Conservation (phyloP, 2,797 vertebrate genomes). For the Hapalemur alaotrensis region DNA sequence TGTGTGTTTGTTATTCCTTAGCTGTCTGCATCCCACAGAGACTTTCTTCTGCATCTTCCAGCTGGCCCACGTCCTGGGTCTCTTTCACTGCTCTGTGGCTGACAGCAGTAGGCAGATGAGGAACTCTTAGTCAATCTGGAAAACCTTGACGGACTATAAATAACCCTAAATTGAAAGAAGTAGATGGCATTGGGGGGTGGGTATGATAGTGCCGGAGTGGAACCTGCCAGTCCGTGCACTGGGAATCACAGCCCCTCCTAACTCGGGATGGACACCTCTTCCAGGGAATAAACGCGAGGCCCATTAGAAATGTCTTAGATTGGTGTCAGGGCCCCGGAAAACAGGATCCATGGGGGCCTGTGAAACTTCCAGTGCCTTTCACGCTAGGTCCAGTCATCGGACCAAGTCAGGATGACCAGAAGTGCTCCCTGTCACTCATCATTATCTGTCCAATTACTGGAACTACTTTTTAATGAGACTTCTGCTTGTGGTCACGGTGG, state of each 20-base stretch:
- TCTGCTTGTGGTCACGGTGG: conserved; percentile 22
- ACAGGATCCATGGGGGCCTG: not conserved
- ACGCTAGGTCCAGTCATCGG: not conserved
- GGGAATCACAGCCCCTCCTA: not conserved
- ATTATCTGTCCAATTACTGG: conserved; percentile 35
- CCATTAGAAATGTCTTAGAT: not conserved
- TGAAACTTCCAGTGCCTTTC: not conserved
- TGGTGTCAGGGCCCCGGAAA: not conserved
- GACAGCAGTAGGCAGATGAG: conserved; percentile 50
- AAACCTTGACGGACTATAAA: conserved; percentile 75
- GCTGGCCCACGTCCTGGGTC: conserved; percentile 59
- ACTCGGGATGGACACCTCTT: not conserved
- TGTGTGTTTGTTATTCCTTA: conserved; percentile 51
- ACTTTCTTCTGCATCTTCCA: conserved; percentile 41
- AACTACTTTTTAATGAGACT: conserved; percentile 45
- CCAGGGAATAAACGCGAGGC: not conserved
- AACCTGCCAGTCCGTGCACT: not conserved
- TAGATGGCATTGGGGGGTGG: not conserved
- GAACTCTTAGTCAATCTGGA: conserved; percentile 68
- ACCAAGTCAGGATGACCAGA: not conserved
- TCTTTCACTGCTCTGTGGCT: conserved; percentile 38
- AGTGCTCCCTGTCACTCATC: not conserved
- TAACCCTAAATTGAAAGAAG: conserved; percentile 59
- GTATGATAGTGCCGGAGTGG: not conserved
- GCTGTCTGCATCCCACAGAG: conserved; percentile 44